Evolutionary conservation across 2,888 invertebrate genomes (phyloP), one percentile per base, ranked within the genome.

Genomic region (Cynaeus angustus): DNA sequence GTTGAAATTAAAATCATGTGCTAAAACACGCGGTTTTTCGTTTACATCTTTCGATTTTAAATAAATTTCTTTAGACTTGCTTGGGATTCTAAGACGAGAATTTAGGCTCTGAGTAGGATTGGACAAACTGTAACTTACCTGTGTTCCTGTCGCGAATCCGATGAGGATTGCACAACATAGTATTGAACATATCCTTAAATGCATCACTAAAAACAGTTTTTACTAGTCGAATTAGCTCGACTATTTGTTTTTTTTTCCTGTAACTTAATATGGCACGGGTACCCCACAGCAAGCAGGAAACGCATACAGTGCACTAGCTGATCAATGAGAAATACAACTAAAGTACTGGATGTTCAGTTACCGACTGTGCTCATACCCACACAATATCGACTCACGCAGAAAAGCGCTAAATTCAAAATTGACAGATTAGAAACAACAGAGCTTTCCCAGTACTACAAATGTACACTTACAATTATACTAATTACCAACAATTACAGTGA

Each of bases 101-200:
- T 68, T 62, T 68, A 43, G 41, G 64, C 55, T 64, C 66, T 9
- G 46, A 52, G 37, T 30, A 13, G 12, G 16, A 38, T 41, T 52
- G 41, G 43, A 41, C 12, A 62, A 77, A 79, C 78, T 79, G 79
- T 77, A 86, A 87, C 90, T 91, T 89, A 92, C 92, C 91, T 91
- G 91, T 88, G 89, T 88, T 86, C 90, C 91, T 87, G 90, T 88
- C 86, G 91, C 90, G 87, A 90, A 91, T 89, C 91, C 91, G 85
- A 89, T 86, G 85, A 91, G 88, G 88, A 91, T 88, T 87, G 91
- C 89, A 88, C 89, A 89, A 87, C 89, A 89, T 88, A 91, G 87
- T 88, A 91, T 88, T 87, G 90, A 87, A 85, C 89, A 90, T 91
- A 91, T 91, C 91, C 91, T 90, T 86, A 90, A 91, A 89, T 91